Evolutionary conservation across 2,113 vertebrate species (phyloP).

Genomic region (Leucoraja erinaceus): DNA sequence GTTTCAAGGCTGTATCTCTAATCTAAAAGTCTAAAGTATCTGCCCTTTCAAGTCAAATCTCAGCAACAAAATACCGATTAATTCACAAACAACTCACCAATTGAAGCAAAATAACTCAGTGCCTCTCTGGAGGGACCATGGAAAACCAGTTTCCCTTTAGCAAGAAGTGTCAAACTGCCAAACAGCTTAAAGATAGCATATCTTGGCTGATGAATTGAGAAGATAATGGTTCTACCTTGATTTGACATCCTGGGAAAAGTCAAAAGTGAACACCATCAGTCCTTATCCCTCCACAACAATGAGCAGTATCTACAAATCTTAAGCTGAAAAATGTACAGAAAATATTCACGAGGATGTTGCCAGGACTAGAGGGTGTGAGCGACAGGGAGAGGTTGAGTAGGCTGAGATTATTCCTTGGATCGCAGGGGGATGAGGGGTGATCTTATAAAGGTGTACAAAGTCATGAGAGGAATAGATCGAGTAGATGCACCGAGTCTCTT

Average conservation of each 20-base stretch:
- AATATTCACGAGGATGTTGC: too few relatives aligned
- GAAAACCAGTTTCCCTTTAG: slow-evolving; percentile 70
- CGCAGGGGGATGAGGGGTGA: too few relatives aligned
- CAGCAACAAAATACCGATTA: not conserved
- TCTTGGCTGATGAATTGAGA: slow-evolving; percentile 92
- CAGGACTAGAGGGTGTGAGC: too few relatives aligned
- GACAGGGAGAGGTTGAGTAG: too few relatives aligned
- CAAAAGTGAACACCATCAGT: not conserved
- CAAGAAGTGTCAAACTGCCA: slow-evolving; percentile 75
- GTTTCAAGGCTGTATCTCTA: too few relatives aligned
- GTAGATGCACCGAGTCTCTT: too few relatives aligned
- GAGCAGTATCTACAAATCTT: not conserved
- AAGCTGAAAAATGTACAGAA: too few relatives aligned
- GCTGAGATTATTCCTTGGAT: too few relatives aligned
- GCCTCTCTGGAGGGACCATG: slow-evolving; percentile 68
- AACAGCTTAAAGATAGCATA: slow-evolving; percentile 90
- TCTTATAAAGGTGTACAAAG: too few relatives aligned
- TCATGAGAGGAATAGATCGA: too few relatives aligned
- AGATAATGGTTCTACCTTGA: slow-evolving; percentile 77
- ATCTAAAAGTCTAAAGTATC: not conserved
- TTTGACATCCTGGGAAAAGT: slow-evolving; percentile 65
- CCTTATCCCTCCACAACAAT: not conserved
- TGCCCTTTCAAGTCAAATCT: not conserved
- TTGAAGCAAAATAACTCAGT: slow-evolving; percentile 67
- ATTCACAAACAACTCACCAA: slow-evolving; percentile 55